Percentiles rank a stretch among this genome's conserved stretches.
Conservation (phyloP, 2,888 invertebrate species). For the Hartigia nigra region DNA sequence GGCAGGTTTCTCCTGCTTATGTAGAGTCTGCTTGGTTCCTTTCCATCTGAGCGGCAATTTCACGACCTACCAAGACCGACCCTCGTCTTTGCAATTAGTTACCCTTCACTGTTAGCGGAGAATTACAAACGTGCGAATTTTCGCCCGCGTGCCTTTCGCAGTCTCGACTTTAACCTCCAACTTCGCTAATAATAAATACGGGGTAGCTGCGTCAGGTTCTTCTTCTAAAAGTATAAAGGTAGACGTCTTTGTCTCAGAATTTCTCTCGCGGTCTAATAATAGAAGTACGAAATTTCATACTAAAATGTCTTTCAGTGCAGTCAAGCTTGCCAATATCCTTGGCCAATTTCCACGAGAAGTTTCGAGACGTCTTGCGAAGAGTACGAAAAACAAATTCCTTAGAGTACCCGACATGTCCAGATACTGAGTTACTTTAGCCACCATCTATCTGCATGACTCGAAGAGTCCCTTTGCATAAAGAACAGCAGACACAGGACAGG, state of each 20-base stretch:
- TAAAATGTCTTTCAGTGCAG: neutral
- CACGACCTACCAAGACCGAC: neutral
- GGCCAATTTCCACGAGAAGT: slow-evolving; percentile 41
- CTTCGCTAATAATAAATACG: neutral
- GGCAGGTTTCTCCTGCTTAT: neutral
- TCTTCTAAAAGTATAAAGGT: neutral
- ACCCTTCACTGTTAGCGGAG: neutral
- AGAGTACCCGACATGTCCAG: neutral
- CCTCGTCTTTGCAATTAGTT: neutral
- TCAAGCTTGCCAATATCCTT: slow-evolving; percentile 32
- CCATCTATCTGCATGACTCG: neutral
- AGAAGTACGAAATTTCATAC: neutral
- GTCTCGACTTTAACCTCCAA: neutral
- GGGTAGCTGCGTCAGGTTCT: neutral
- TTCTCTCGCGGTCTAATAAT: neutral
- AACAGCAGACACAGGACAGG: slow-evolving; percentile 11
- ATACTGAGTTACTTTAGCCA: neutral
- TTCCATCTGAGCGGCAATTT: neutral
- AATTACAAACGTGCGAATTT: neutral
- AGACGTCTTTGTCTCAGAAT: neutral
- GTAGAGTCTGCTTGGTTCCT: neutral
- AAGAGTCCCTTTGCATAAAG: slow-evolving; percentile 20
- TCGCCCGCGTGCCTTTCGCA: neutral
- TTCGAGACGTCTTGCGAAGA: slow-evolving; percentile 36
- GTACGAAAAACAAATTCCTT: slow-evolving; percentile 20